Percentiles rank a stretch among this genome's conserved stretches.
phyloP scores from a whole-genome alignment of 2,797 vertebrate genomes.

The Hippoglossus hippoglossus region DNA sequence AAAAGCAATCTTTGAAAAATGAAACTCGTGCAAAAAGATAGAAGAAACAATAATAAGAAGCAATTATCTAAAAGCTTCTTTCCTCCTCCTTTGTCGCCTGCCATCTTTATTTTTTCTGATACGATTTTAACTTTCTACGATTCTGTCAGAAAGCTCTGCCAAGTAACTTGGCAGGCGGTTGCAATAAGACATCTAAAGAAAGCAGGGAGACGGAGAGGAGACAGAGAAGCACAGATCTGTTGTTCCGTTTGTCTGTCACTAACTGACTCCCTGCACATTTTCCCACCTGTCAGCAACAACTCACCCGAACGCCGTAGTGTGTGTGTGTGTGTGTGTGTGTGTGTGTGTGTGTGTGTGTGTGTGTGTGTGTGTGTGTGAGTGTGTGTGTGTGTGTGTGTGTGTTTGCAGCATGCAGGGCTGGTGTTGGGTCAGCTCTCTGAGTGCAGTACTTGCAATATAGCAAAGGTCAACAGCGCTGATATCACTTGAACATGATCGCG shows the following conservation, averaged over 20 bases:
- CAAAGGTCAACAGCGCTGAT: slow-evolving; percentile 77
- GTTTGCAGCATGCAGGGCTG: slow-evolving; percentile 27
- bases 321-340: slow-evolving; percentile 30
- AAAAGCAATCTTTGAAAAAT: background rate
- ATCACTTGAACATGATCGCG: slow-evolving; percentile 78
- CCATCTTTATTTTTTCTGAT: background rate
- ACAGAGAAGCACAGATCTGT: background rate
- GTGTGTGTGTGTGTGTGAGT: slow-evolving; percentile 20
- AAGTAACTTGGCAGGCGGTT: background rate
- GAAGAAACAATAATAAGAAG: background rate
- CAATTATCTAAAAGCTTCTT: background rate
- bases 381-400: slow-evolving; percentile 30
- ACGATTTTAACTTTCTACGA: background rate
- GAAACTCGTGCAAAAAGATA: background rate
- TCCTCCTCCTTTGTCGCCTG: background rate
- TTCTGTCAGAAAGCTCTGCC: background rate
- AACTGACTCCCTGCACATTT: background rate
- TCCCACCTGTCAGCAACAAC: slow-evolving; percentile 1
- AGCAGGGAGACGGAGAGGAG: background rate
- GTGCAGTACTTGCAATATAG: slow-evolving; percentile 66
- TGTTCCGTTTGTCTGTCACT: background rate
- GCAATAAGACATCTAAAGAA: background rate
- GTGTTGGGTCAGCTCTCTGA: slow-evolving; percentile 69
- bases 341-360: slow-evolving; percentile 24
- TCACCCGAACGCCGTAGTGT: background rate